A percentile compares a stretch with the other conserved stretches of the same genome.
These are phyloP conservation scores for Antheraea yamamai DNA, from an alignment of 2,888 invertebrate genomes.

Conservation along the genomic window DNA sequence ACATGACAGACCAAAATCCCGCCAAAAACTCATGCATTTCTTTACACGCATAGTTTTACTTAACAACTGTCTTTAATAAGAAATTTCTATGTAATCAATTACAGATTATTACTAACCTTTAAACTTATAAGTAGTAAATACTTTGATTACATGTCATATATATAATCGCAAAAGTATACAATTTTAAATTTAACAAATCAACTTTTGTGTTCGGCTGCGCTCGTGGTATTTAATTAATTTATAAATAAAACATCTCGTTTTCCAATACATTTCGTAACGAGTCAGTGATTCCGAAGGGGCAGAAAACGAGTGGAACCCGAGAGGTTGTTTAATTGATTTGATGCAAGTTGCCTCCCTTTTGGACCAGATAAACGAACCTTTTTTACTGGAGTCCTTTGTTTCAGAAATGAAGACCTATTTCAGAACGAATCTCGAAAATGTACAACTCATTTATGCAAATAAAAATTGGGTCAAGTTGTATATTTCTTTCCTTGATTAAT, in stretches of 20 bases:
- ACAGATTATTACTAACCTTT: no score
- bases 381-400: constrained; percentile 37
- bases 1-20: no score
- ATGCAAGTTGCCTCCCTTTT: constrained; percentile 37
- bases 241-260: constrained; percentile 35
- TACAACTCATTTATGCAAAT: constrained; percentile 53
- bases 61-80: no score
- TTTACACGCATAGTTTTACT: no score
- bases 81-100: no score
- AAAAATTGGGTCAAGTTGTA: constrained; percentile 22
- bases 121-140: no score
- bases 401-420: constrained; percentile 54
- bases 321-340: constrained; percentile 55
- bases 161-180: no score
- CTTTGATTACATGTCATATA: no score
- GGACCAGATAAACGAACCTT: constrained; percentile 46
- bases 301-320: constrained; percentile 31
- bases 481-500: background rate
- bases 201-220: no score
- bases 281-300: constrained; percentile 34
- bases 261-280: constrained; percentile 31
- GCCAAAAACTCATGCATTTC: no score
- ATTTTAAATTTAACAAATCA: no score
- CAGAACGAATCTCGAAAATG: constrained; percentile 45
- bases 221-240: constrained; percentile 23